phyloP scores from a whole-genome alignment of 2,888 invertebrate genomes.

The Chrysotoxum bicinctum region DNA sequence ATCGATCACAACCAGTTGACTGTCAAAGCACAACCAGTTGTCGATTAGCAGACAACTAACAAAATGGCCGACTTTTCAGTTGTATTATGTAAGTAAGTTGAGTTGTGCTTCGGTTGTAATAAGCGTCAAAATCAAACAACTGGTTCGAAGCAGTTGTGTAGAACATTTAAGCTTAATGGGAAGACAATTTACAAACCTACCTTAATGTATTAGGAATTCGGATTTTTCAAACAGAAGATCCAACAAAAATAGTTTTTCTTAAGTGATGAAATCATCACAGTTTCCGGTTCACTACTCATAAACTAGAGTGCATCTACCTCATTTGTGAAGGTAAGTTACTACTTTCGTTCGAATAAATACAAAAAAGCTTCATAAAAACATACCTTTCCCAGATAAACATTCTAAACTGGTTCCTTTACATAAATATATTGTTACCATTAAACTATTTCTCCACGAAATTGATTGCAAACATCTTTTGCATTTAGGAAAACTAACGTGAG shows the following conservation, averaged over 20 bases:
- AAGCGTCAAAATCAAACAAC: no score
- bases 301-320: not conserved
- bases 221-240: no score
- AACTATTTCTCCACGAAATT: not conserved
- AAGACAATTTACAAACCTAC: no score
- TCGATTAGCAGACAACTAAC: no score
- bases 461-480: constrained; percentile 18
- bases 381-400: not conserved
- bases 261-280: not conserved
- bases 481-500: constrained; percentile 23
- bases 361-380: not conserved
- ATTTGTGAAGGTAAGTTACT: not conserved
- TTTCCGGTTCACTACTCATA: not conserved
- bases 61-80: no score
- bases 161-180: no score
- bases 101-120: no score
- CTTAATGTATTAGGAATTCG: no score
- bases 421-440: not conserved
- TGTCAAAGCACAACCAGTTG: no score
- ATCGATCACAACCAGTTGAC: no score
- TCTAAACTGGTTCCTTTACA: not conserved
- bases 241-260: not conserved
- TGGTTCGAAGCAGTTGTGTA: no score
- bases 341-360: constrained; percentile 7
- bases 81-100: no score